Evolutionary conservation across 2,888 invertebrate species (phyloP).

Genomic region (Netelia fuscicornis): DNA sequence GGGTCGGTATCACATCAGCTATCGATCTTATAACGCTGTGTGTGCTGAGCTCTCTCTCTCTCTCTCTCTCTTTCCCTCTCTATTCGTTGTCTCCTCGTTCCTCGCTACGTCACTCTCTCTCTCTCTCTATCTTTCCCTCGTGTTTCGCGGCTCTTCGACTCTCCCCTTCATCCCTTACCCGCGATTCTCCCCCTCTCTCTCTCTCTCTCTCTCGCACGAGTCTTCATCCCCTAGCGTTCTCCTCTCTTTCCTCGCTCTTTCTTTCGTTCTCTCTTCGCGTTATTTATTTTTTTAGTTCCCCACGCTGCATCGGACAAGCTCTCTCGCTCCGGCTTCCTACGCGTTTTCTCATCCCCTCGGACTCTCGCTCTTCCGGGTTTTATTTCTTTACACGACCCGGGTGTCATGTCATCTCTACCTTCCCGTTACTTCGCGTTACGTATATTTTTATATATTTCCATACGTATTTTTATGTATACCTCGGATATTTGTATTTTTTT

Average conservation of each 20-base stretch:
- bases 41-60: constrained; percentile 74
- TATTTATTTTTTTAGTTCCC: constrained; percentile 32
- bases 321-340: constrained; percentile 42
- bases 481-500: background rate
- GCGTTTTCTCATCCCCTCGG: constrained; percentile 10
- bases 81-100: constrained; percentile 48
- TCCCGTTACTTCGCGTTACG: background rate
- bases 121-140: constrained; percentile 52
- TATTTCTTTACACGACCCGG: background rate
- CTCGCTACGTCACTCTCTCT: constrained; percentile 43
- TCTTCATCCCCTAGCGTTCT: constrained; percentile 38
- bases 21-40: constrained; percentile 84
- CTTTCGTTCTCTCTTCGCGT: constrained; percentile 9
- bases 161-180: constrained; percentile 50
- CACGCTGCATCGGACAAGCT: constrained; percentile 49
- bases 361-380: constrained; percentile 18
- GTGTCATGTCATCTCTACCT: constrained; percentile 1
- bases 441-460: background rate
- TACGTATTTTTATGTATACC: background rate
- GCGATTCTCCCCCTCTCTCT: constrained; percentile 53
- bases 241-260: constrained; percentile 23
- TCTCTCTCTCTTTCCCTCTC: constrained; percentile 42
- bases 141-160: constrained; percentile 53
- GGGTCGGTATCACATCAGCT: constrained; percentile 84
- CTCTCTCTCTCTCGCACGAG: constrained; percentile 24